A percentile compares a stretch with the other conserved stretches of the same genome.
Conservation (phyloP, 2,113 vertebrate species). For the Onychorhynchus coronatus region DNA sequence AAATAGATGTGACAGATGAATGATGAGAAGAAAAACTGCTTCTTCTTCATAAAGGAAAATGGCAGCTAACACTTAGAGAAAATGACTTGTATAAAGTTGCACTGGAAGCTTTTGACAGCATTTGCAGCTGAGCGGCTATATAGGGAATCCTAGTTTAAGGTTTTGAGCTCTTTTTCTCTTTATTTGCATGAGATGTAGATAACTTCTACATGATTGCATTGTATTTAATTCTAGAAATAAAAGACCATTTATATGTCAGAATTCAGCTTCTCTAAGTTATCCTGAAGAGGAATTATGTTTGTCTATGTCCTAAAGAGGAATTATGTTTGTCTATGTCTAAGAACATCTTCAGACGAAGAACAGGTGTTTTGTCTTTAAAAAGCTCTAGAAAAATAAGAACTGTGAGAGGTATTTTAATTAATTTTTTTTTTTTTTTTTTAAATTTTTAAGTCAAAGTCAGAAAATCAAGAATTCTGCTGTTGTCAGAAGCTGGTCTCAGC, state of each 20-base stretch:
- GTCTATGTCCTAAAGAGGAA: background rate
- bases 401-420: background rate
- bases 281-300: background rate
- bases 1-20: background rate
- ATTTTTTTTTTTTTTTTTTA: background rate
- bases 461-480: background rate
- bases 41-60: background rate
- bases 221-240: background rate
- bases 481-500: background rate
- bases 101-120: background rate
- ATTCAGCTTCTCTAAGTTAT: background rate
- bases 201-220: background rate
- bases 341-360: background rate
- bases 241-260: background rate
- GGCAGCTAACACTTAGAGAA: background rate
- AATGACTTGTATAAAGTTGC: background rate
- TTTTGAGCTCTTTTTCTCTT: background rate
- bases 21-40: background rate
- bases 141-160: background rate
- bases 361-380: background rate
- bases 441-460: background rate
- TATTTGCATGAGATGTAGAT: background rate
- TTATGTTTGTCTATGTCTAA: background rate
- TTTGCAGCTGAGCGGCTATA: background rate
- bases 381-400: background rate